A percentile compares a stretch with the other conserved stretches of the same genome.
Conservation (phyloP, 2,797 vertebrate species). For the Anolis apletophallus region DNA sequence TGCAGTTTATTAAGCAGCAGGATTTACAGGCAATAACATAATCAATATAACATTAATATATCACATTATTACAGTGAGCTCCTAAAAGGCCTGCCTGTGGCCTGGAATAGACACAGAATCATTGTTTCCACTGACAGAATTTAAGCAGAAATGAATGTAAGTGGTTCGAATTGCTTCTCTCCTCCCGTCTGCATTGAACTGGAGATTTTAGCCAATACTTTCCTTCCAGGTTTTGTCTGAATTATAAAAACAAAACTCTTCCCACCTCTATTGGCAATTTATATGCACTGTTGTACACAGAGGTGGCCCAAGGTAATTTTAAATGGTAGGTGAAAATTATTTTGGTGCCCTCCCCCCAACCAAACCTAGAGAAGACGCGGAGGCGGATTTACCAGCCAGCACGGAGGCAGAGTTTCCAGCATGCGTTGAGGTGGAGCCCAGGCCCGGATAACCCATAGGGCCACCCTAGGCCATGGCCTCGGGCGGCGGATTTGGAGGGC, state of each 20-base stretch:
- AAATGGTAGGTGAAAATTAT: no score
- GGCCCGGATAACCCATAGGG: no score
- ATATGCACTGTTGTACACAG: no score
- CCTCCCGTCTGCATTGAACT: background rate
- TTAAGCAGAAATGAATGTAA: slow-evolving; percentile 36
- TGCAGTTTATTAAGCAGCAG: slow-evolving; percentile 78
- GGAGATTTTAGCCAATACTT: slow-evolving; percentile 23
- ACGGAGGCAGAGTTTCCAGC: no score
- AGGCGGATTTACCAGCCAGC: no score
- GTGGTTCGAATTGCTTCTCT: slow-evolving; percentile 20
- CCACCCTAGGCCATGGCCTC: no score
- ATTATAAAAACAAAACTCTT: background rate
- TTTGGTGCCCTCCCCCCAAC: no score
- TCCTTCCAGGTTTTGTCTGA: slow-evolving; percentile 9
- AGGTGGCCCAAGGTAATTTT: no score
- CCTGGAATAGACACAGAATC: slow-evolving; percentile 66
- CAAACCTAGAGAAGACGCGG: no score
- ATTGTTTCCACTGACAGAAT: slow-evolving; percentile 56
- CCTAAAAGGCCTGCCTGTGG: slow-evolving; percentile 71
- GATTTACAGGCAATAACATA: slow-evolving; percentile 79
- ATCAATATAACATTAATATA: slow-evolving; percentile 81
- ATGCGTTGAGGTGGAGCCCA: no score
- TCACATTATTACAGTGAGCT: slow-evolving; percentile 76
- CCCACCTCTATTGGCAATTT: no score
- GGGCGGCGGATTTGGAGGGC: no score